phyloP scores from a whole-genome alignment of 2,888 invertebrate species.

The Chrysolina americana region DNA sequence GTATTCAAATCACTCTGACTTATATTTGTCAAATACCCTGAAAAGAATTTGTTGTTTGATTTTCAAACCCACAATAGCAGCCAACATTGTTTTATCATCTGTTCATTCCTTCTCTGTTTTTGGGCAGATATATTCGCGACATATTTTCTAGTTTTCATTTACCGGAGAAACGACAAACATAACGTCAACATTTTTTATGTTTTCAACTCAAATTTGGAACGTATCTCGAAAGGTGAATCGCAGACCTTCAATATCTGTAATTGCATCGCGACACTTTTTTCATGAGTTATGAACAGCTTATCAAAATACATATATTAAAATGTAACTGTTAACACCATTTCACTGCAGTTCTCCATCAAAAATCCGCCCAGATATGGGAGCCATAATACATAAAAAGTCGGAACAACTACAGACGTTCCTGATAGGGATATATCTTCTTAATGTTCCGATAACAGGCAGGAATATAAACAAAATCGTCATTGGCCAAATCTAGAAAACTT shows the following conservation, averaged over 20 bases:
- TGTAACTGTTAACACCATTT: constrained; percentile 37
- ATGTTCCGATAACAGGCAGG: constrained; percentile 34
- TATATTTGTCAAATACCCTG: too few relatives aligned
- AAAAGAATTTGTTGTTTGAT: too few relatives aligned
- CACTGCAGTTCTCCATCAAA: constrained; percentile 30
- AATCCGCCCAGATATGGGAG: constrained; percentile 32
- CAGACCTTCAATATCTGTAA: constrained; percentile 10
- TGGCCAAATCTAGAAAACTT: constrained; percentile 43
- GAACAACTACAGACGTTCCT: constrained; percentile 35
- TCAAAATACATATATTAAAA: constrained; percentile 9
- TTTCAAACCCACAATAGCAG: too few relatives aligned
- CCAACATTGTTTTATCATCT: too few relatives aligned
- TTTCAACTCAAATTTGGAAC: not conserved
- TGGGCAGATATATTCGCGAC: too few relatives aligned
- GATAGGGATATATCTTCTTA: constrained; percentile 40
- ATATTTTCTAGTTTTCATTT: too few relatives aligned
- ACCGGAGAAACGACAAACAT: too few relatives aligned
- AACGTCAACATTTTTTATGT: too few relatives aligned
- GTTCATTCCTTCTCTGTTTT: too few relatives aligned
- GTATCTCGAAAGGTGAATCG: not conserved
- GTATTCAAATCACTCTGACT: too few relatives aligned
- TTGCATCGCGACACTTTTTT: constrained; percentile 17
- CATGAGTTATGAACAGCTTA: constrained; percentile 4
- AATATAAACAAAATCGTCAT: constrained; percentile 35
- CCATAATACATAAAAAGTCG: constrained; percentile 31